These are phyloP conservation scores for Phallusia fumigata DNA, from an alignment of 23 tunicate genomes.

Conservation along the genomic window DNA sequence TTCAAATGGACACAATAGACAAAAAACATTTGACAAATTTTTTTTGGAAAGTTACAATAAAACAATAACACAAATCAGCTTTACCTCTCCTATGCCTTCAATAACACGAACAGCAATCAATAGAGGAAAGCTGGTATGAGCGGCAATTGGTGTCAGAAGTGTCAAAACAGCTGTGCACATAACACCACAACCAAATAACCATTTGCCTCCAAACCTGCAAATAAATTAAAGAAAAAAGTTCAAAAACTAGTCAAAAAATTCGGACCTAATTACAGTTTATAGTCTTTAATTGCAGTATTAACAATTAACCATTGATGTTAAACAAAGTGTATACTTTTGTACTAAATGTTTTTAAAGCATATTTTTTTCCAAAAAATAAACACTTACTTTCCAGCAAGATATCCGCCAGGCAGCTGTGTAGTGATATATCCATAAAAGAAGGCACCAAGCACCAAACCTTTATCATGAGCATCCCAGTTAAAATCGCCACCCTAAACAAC, in stretches of 20 bases:
- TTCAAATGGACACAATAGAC: not conserved
- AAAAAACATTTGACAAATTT: not conserved
- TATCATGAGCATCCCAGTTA: conserved; percentile 62
- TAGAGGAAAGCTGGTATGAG: conserved; percentile 66
- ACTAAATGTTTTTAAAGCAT: too few relatives aligned
- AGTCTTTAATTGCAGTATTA: too few relatives aligned
- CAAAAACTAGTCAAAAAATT: too few relatives aligned
- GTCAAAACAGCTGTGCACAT: conserved; percentile 90
- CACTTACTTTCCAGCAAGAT: conserved; percentile 62
- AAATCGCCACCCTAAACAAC: conserved; percentile 63
- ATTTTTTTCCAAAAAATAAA: not conserved
- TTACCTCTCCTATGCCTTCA: conserved; percentile 96
- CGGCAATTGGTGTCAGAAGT: conserved; percentile 86
- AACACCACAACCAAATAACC: conserved; percentile 81
- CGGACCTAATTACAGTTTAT: too few relatives aligned
- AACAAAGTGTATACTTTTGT: too few relatives aligned
- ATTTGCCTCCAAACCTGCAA: conserved; percentile 90
- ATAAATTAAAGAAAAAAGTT: conserved; percentile 17
- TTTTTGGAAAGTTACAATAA: not conserved
- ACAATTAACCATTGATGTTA: too few relatives aligned
- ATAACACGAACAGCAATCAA: conserved; percentile 84
- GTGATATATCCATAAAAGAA: conserved; percentile 92
- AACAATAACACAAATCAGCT: not conserved
- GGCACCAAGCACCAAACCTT: conserved; percentile 71
- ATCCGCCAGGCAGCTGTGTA: conserved; percentile 83